phyloP scores from a whole-genome alignment of 2,888 invertebrate species.

The Agriotes lineatus region DNA sequence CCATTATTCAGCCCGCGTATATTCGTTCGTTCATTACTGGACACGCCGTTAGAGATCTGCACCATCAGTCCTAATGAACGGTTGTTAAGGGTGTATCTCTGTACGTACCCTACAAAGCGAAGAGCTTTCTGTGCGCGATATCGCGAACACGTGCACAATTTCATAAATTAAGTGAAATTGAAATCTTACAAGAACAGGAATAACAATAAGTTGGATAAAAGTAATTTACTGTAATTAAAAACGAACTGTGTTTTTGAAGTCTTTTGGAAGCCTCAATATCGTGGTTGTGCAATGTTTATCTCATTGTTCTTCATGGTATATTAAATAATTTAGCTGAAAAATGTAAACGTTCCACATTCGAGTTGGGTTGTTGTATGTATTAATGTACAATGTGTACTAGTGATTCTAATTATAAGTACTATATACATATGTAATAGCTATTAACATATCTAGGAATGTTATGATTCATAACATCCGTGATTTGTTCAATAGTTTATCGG shows the following conservation, averaged over 20 bases:
- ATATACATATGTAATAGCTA: no score
- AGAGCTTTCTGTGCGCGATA: constrained; percentile 28
- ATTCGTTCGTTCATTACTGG: constrained; percentile 41
- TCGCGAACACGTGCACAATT: constrained; percentile 38
- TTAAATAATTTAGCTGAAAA: no score
- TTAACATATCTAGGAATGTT: no score
- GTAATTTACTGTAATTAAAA: constrained; percentile 12
- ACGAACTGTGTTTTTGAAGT: constrained; percentile 23
- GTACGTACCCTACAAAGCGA: constrained; percentile 32
- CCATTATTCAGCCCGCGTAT: constrained; percentile 42
- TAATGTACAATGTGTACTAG: no score
- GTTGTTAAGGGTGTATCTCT: constrained; percentile 42
- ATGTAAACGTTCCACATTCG: no score
- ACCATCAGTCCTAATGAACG: constrained; percentile 41
- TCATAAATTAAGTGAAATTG: constrained; percentile 39
- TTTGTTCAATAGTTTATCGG: no score
- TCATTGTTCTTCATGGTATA: no score
- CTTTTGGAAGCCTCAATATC: no score
- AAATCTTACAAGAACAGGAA: constrained; percentile 9
- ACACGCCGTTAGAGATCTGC: constrained; percentile 41
- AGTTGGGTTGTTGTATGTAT: no score
- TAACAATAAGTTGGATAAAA: constrained; percentile 10
- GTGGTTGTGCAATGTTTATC: no score
- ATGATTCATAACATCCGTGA: no score
- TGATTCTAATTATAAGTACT: no score